phyloP scores from a whole-genome alignment of 2,797 vertebrate species.

The Nyctibius grandis region DNA sequence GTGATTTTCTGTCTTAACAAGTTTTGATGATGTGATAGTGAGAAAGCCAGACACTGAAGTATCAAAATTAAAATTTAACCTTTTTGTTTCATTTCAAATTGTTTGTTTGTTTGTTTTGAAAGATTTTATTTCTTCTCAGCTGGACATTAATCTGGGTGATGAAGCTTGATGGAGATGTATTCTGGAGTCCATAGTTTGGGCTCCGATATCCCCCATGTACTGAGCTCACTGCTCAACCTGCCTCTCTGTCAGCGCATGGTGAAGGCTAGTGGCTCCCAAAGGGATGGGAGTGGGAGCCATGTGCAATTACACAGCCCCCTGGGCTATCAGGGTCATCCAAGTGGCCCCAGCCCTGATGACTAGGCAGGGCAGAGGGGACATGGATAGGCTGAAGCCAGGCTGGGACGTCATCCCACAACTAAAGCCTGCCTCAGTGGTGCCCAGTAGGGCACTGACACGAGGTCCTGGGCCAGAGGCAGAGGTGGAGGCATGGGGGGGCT shows the following conservation, averaged over 20 bases:
- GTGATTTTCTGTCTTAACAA: not conserved
- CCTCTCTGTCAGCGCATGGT: not conserved
- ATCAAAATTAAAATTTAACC: not conserved
- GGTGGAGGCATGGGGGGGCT: not conserved
- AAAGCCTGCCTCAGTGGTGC: not conserved
- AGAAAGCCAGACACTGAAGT: not conserved
- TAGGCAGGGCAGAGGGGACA: not conserved
- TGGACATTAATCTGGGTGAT: not conserved
- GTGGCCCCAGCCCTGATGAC: no score
- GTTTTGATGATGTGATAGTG: not conserved
- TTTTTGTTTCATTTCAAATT: not conserved
- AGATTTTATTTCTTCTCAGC: not conserved
- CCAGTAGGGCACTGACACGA: not conserved
- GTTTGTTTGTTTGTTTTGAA: not conserved
- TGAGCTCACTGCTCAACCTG: not conserved
- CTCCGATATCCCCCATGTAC: not conserved
- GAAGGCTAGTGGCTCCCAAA: not conserved
- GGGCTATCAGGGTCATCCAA: not conserved
- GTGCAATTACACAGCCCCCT: rapidly evolving
- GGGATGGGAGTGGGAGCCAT: not conserved
- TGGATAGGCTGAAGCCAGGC: not conserved
- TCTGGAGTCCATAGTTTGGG: not conserved
- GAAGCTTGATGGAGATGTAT: not conserved
- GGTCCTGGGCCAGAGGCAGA: not conserved
- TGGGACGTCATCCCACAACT: no score